Evolutionary conservation across 2,888 invertebrate species (phyloP), one percentile per base, ranked within the genome.

Genomic region (Agrotis exclamationis): DNA sequence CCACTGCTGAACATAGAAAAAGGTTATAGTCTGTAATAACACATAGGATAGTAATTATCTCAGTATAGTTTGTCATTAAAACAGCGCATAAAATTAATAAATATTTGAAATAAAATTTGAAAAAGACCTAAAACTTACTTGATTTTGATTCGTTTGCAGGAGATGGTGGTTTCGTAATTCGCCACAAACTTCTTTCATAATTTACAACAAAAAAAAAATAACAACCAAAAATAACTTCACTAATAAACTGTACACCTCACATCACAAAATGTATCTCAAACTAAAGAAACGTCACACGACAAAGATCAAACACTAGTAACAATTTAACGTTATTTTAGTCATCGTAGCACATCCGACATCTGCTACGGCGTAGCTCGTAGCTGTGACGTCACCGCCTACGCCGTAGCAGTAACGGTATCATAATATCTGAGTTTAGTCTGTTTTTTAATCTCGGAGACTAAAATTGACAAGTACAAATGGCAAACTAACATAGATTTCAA

Each of bases 361-460:
- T 76, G 51, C 73, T 73, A 73, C 77, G 20, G 20, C 70, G 71
- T 59, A 70, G 54, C 59, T 9, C 70, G 70, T 77, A 70, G 70
- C 22, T 1, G 20, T 60, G 70, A 74, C 58, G 70, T 77, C 77
- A 59, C 4, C 20, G 3, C 18, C 51, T 73, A 73, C 76, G 76
- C 1, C 58, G 77, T 68, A 73, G 53, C 53, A 5, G 53, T 6
- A 50, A 18, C 20, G 28, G 5, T 44, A 33, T 56, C 28, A 51
- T 68, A 22, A 47, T 58, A 53, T 39, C 3, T 14, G 18, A n/a
- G 7, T 33, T n/a, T 48, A n/a, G 24, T 24, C 24, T 24, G 24
- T 24, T 24, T 24, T 24, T 24, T 24, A 24, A 24, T 24, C 24
- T 24, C 24, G 24, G 24, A 24, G 24, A 24, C 24, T 24, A 24